These are phyloP conservation scores for Patella depressa DNA, from an alignment of 2,888 invertebrate species.

Conservation along the genomic window DNA sequence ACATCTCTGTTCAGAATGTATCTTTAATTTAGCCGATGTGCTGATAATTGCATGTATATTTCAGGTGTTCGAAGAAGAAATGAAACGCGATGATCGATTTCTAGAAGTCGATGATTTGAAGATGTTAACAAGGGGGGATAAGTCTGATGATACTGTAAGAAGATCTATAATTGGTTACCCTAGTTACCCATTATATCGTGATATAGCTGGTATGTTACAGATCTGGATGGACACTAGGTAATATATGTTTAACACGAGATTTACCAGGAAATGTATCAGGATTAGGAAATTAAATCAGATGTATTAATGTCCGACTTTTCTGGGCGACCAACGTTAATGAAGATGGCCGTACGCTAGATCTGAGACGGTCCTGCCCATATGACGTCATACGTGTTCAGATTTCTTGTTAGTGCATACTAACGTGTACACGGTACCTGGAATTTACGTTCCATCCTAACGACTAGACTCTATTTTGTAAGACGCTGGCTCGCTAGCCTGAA, in stretches of 20 bases:
- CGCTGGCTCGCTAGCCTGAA: too few relatives aligned
- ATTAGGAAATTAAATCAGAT: too few relatives aligned
- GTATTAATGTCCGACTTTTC: too few relatives aligned
- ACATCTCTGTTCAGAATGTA: too few relatives aligned
- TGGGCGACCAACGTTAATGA: not conserved
- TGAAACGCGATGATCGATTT: slow-evolving; percentile 44
- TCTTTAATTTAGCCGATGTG: not conserved
- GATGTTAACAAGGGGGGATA: slow-evolving; percentile 39
- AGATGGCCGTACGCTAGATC: not conserved
- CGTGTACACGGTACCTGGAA: too few relatives aligned
- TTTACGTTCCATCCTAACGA: too few relatives aligned
- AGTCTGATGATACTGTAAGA: slow-evolving; percentile 37
- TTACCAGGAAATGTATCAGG: too few relatives aligned
- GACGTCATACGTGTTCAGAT: too few relatives aligned
- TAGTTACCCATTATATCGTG: slow-evolving; percentile 59
- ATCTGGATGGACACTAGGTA: slow-evolving; percentile 60
- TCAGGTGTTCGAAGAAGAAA: slow-evolving; percentile 54
- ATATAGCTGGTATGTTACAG: slow-evolving; percentile 56
- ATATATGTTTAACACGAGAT: too few relatives aligned
- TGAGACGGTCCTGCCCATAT: not conserved
- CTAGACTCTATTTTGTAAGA: too few relatives aligned
- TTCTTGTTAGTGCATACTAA: too few relatives aligned
- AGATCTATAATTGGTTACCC: slow-evolving; percentile 62
- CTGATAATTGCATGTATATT: slow-evolving; percentile 7
- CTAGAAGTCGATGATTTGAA: slow-evolving; percentile 46